These are phyloP conservation scores for Enhydra lutris DNA, from an alignment of 2,113 vertebrate species.

Conservation along the genomic window DNA sequence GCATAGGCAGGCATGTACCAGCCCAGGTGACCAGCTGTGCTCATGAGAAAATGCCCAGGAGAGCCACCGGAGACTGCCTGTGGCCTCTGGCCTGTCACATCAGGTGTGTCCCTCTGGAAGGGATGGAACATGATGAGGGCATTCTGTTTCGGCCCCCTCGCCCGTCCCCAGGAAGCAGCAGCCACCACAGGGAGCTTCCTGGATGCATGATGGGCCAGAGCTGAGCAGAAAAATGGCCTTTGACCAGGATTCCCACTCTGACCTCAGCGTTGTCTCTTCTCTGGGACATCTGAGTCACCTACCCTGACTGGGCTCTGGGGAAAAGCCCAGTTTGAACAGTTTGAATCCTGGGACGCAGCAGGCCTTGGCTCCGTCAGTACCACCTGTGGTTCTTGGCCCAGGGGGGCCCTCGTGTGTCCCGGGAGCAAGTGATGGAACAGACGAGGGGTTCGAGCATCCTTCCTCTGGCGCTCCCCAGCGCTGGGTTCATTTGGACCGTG, in stretches of 20 bases:
- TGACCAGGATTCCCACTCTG: background rate
- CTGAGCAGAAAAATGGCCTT: background rate
- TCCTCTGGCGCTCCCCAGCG: rapidly evolving
- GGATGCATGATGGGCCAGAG: background rate
- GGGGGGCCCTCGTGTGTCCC: background rate
- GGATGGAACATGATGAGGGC: background rate
- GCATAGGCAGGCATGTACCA: background rate
- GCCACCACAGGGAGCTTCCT: background rate
- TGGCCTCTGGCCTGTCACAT: background rate
- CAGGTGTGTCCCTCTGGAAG: background rate
- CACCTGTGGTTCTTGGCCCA: background rate
- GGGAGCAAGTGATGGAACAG: background rate
- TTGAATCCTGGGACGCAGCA: background rate
- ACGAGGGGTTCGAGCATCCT: rapidly evolving
- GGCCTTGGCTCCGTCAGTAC: background rate
- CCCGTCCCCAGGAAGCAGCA: background rate
- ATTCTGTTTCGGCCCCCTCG: background rate
- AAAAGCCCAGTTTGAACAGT: background rate
- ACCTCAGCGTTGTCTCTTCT: background rate
- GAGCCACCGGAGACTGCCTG: background rate
- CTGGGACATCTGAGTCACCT: background rate
- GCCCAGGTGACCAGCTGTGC: background rate
- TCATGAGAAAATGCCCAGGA: no score
- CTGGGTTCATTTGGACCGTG: background rate
- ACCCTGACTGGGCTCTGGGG: background rate